Conservation (phyloP, 2,888 invertebrate species). For the Chalcosyrphus nemorum region DNA sequence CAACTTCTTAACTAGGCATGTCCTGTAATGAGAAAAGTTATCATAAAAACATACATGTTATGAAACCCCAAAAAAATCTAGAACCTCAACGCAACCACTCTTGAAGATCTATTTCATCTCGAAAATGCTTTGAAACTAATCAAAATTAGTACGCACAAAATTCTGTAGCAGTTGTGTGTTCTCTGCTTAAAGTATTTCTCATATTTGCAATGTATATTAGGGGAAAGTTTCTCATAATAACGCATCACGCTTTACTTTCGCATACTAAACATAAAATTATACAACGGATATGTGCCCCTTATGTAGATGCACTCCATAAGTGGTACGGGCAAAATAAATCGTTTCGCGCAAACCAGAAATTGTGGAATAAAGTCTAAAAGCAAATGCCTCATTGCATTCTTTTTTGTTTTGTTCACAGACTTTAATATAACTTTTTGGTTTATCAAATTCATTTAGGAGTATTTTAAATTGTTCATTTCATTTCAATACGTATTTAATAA, state of each 20-base stretch:
- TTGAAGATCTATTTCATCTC: conserved; percentile 22
- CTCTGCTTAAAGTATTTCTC: conserved; percentile 7
- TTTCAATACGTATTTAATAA: no score
- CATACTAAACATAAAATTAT: conserved; percentile 7
- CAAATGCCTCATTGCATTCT: neutral
- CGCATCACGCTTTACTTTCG: neutral
- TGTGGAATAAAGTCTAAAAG: neutral
- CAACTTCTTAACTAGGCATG: neutral
- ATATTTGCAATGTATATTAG: conserved; percentile 22
- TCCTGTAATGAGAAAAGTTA: conserved; percentile 52
- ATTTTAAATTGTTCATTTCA: neutral
- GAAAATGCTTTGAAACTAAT: conserved; percentile 37
- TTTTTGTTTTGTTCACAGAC: neutral
- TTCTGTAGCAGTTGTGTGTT: neutral
- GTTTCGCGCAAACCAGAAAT: neutral
- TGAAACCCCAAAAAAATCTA: conserved; percentile 8
- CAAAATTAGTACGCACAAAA: conserved; percentile 32
- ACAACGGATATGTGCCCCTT: neutral
- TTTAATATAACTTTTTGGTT: neutral
- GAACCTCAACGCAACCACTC: neutral
- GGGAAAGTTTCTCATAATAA: conserved; percentile 15
- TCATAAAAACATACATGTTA: conserved; percentile 19
- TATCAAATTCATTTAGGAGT: neutral
- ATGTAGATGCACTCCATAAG: conserved; percentile 5
- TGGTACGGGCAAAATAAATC: neutral